Evolutionary conservation across 2,113 vertebrate species (phyloP).

Genomic region (Xiphorhynchus elegans): DNA sequence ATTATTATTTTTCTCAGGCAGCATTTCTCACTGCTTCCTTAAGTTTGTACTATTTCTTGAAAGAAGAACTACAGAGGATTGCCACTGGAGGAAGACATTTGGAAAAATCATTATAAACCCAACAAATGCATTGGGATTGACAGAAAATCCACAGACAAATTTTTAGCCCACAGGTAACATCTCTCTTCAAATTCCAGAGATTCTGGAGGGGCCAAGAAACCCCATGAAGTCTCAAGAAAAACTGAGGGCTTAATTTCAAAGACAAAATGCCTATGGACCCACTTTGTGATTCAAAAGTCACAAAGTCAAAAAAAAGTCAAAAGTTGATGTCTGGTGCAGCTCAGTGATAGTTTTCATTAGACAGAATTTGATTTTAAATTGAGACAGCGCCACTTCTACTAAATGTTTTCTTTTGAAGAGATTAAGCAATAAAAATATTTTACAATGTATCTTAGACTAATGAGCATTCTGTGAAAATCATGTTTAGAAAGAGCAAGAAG

Average conservation of each 20-base stretch:
- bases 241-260: not conserved
- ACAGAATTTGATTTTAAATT: not conserved
- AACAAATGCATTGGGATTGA: not conserved
- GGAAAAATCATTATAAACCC: not conserved
- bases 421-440: not conserved
- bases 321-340: fast-evolving
- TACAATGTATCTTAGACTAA: not conserved
- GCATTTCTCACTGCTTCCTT: not conserved
- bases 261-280: not conserved
- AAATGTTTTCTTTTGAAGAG: not conserved
- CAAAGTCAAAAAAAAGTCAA: too few species aligned
- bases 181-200: not conserved
- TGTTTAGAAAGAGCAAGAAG: not conserved
- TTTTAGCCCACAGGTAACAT: not conserved
- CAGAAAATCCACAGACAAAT: not conserved
- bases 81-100: not conserved
- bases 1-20: not conserved
- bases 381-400: not conserved
- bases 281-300: not conserved
- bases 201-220: not conserved
- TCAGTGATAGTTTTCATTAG: not conserved
- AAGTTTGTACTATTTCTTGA: not conserved
- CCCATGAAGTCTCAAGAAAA: not conserved
- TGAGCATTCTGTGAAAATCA: not conserved
- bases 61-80: not conserved